Evolutionary conservation across 2,113 vertebrate genomes (phyloP).

Genomic region (Eleginops maclovinus): DNA sequence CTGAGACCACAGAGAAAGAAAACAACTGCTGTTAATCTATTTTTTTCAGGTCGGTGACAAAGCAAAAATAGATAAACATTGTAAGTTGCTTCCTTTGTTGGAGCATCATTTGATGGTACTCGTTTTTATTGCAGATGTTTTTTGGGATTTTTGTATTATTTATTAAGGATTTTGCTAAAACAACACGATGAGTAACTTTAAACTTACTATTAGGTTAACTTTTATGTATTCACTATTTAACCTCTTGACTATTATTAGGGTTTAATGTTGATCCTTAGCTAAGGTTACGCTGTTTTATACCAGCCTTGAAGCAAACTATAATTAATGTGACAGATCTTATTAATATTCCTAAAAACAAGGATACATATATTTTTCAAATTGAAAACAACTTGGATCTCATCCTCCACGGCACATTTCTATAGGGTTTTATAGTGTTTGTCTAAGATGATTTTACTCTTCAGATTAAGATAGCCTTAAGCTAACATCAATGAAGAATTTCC

Average conservation of each 20-base stretch:
- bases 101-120: neutral
- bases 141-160: neutral
- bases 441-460: neutral
- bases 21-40: neutral
- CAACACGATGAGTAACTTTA: neutral
- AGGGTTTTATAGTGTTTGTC: neutral
- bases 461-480: neutral
- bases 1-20: constrained; percentile 58
- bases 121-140: neutral
- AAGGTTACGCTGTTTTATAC: too few species aligned
- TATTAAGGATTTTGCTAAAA: too few species aligned
- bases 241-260: too few species aligned
- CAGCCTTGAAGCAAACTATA: too few species aligned
- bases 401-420: neutral
- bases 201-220: neutral
- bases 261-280: too few species aligned
- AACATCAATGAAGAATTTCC: constrained; percentile 20
- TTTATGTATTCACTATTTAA: too few species aligned
- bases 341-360: too few species aligned
- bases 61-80: neutral
- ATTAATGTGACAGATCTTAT: neutral
- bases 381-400: too few species aligned
- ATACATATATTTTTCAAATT: too few species aligned
- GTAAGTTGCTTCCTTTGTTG: neutral
- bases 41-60: neutral